These are phyloP conservation scores for Ciconia boyciana DNA, from an alignment of 2,113 vertebrate genomes.

Conservation along the genomic window DNA sequence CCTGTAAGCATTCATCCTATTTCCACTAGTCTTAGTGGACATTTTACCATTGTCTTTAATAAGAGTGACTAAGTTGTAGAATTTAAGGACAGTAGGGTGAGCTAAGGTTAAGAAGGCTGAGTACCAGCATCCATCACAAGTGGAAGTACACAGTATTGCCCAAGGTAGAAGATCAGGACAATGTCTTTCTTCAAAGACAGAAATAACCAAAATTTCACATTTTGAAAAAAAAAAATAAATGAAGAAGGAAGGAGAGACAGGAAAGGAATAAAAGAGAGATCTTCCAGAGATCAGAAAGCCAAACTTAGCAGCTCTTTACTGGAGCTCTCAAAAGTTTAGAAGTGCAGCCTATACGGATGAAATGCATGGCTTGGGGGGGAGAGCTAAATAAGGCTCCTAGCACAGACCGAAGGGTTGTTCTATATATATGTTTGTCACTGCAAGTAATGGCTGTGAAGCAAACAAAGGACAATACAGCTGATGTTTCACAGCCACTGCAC, in stretches of 20 bases:
- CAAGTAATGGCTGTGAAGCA: not conserved
- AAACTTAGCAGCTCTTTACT: not conserved
- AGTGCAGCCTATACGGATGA: not conserved
- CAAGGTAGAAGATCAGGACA: not conserved
- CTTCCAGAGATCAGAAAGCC: not conserved
- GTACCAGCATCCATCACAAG: not conserved
- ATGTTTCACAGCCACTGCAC: not conserved
- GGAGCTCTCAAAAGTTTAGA: not conserved
- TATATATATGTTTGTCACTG: not conserved
- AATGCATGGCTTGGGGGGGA: constrained; percentile 31
- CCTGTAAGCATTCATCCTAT: not conserved
- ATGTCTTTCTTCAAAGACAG: not conserved
- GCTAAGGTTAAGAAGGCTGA: not conserved
- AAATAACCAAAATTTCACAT: not conserved
- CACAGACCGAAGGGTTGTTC: not conserved
- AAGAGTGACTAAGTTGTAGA: not conserved
- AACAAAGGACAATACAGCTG: not conserved
- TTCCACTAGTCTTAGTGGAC: not conserved
- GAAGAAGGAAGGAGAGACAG: too few species aligned
- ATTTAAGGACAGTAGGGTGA: not conserved
- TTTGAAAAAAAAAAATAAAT: not conserved
- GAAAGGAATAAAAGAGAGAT: not conserved
- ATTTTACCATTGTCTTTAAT: not conserved
- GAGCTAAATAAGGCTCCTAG: constrained; percentile 51
- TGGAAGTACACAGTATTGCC: not conserved